Evolutionary conservation across 2,888 invertebrate genomes (phyloP), one percentile per base, ranked within the genome.

Genomic region (Furcula furcula): DNA sequence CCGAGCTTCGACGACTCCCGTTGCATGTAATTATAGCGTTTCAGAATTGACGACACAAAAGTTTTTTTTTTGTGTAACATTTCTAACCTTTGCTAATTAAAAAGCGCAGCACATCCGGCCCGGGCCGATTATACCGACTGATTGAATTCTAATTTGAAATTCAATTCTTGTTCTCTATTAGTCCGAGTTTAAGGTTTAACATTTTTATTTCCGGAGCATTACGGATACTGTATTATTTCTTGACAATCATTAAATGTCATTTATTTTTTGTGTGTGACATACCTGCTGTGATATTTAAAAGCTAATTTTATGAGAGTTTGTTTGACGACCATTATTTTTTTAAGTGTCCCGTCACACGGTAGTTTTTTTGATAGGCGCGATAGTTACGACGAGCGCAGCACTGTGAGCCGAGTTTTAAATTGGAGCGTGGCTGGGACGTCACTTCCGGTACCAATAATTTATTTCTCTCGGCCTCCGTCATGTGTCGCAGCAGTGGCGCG

Each of bases 401-500:
- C 64, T 65, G 70, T 68, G 69, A 64, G 62, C 64, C 58, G 70
- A 74, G 70, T 81, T 68, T 82, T 77, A 85, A 87, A 86, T 80
- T 80, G 81, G 85, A 84, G 76, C 86, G 69, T 73, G 76, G 61
- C 57, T 61, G 76, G 69, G 72, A 84, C 87, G 87, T 86, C 86
- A 86, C 79, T 86, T 87, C 87, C 87, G 84, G 83, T 84, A 72
- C 71, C 76, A 81, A 86, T 87, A 81, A 84, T 81, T 86, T 84
- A 84, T 81, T 80, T 79, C 77, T 78, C 78, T 74, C 76, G 76
- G 78, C 74, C 83, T 78, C 79, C 75, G 74, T 76, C 80, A 76
- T 73, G 68, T 76, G 84, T 76, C 74, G 81, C 74, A n/a, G n/a
- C n/a, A 81, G 79, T 78, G 76, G 79, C 71, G 79, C 71, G 72